Evolutionary conservation across 2,888 invertebrate genomes (phyloP).

Genomic region (Salticus scenicus): DNA sequence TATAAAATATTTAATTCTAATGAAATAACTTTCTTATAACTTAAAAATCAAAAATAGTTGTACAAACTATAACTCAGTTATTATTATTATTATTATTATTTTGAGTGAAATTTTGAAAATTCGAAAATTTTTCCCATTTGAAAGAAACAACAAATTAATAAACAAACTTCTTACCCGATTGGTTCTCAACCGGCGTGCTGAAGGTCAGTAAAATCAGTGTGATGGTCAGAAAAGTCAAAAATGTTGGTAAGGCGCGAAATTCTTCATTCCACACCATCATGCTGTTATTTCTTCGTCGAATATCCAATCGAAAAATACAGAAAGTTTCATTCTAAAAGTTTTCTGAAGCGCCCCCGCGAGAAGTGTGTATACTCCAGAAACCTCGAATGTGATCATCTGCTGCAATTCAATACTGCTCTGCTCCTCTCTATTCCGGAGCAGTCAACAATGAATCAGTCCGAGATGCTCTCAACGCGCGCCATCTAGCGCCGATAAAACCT

Average conservation of each 20-base stretch:
- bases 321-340: constrained; percentile 15
- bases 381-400: constrained; percentile 53
- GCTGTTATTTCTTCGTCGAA: constrained; percentile 36
- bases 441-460: constrained; percentile 56
- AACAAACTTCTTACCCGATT: constrained; percentile 43
- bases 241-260: constrained; percentile 27
- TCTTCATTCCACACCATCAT: constrained; percentile 41
- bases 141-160: neutral
- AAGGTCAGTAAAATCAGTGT: constrained; percentile 32
- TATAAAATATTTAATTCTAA: no score
- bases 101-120: no score
- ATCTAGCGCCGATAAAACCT: constrained; percentile 33
- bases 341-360: constrained; percentile 6
- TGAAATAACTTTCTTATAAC: no score
- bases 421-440: constrained; percentile 18
- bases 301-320: constrained; percentile 37
- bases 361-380: constrained; percentile 45
- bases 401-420: constrained; percentile 47
- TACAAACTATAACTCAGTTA: no score
- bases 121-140: neutral
- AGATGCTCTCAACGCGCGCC: constrained; percentile 40
- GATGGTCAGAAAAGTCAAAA: constrained; percentile 29
- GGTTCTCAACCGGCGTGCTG: constrained; percentile 22
- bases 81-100: no score
- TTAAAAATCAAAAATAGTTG: no score